Evolutionary conservation across 2,888 invertebrate species (phyloP).

Genomic region (Drosophila limbata): DNA sequence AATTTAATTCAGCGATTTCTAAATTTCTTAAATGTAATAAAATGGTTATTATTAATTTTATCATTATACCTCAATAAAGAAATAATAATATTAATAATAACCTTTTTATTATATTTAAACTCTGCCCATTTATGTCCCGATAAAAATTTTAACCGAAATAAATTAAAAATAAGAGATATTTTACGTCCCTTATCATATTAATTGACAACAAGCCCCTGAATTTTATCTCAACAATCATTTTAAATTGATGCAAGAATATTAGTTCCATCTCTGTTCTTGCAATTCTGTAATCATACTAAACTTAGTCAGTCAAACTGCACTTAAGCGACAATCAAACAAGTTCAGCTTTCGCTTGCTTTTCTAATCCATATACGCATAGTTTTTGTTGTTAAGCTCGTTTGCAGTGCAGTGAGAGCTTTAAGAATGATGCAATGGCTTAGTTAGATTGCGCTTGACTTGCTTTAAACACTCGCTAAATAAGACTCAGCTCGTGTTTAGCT

Average conservation of each 20-base stretch:
- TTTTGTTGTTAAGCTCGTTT: conserved; percentile 25
- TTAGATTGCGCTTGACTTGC: conserved; percentile 71
- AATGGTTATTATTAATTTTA: too few relatives aligned
- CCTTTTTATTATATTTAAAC: too few relatives aligned
- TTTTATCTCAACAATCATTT: too few relatives aligned
- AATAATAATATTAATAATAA: too few relatives aligned
- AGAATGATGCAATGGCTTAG: conserved; percentile 68
- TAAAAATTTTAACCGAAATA: too few relatives aligned
- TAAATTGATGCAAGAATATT: neutral
- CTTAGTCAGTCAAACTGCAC: neutral
- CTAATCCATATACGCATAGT: conserved; percentile 12
- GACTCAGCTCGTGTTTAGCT: conserved; percentile 47
- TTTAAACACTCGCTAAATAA: conserved; percentile 56
- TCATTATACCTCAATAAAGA: too few relatives aligned
- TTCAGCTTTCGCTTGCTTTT: conserved; percentile 30
- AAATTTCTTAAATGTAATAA: too few relatives aligned
- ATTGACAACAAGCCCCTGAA: too few relatives aligned
- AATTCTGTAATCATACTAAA: neutral
- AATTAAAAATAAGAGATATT: too few relatives aligned
- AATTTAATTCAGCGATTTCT: too few relatives aligned
- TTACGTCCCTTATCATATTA: too few relatives aligned
- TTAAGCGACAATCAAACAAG: conserved; percentile 26
- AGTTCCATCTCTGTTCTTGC: neutral
- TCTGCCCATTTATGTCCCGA: too few relatives aligned
- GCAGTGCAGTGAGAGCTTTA: conserved; percentile 17